Evolutionary conservation across 2,113 vertebrate species (phyloP).

Genomic region (Python bivittatus): DNA sequence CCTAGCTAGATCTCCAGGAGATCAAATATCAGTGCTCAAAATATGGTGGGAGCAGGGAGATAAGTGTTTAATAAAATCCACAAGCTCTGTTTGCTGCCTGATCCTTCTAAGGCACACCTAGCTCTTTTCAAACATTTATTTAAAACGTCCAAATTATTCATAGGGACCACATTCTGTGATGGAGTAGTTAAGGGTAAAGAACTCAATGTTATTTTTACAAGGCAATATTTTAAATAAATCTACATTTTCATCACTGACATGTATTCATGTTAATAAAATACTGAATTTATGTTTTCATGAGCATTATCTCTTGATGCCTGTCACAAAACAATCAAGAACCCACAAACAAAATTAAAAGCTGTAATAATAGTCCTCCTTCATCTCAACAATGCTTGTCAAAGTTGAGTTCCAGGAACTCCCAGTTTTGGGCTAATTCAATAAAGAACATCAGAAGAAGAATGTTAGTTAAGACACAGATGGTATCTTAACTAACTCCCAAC

Average conservation of each 20-base stretch:
- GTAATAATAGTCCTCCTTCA: not conserved
- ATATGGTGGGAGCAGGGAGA: not conserved
- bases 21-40: not conserved
- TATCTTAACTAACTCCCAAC: not conserved
- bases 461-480: not conserved
- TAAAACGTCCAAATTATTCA: not conserved
- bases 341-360: not conserved
- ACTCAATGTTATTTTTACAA: not conserved
- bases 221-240: not conserved
- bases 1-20: not conserved
- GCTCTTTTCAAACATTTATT: not conserved
- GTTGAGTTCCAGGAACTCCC: not conserved
- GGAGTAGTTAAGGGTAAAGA: not conserved
- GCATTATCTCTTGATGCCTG: not conserved
- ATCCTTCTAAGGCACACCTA: not conserved
- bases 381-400: not conserved
- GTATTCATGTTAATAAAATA: not conserved
- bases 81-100: not conserved
- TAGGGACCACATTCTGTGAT: not conserved
- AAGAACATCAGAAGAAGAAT: not conserved
- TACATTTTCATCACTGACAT: not conserved
- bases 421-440: not conserved
- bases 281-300: not conserved
- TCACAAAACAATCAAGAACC: not conserved
- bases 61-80: not conserved